These are phyloP conservation scores for Acromyrmex charruanus DNA, from an alignment of 1,140 invertebrate genomes.

Conservation along the genomic window DNA sequence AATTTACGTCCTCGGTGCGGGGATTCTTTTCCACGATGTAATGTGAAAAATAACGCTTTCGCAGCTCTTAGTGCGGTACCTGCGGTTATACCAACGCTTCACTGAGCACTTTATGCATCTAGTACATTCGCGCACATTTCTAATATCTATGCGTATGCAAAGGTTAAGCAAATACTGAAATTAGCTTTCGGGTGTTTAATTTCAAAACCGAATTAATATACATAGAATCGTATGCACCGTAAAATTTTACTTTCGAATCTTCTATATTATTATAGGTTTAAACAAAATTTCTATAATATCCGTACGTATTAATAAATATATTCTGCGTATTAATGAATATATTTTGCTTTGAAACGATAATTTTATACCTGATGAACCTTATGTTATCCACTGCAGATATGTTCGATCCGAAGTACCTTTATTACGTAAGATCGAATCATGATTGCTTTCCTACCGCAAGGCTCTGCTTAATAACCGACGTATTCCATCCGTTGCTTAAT, in stretches of 20 bases:
- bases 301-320: background rate
- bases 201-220: conserved; percentile 41
- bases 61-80: conserved; percentile 26
- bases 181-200: conserved; percentile 17
- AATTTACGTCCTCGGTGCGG: conserved; percentile 19
- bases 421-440: conserved; percentile 50
- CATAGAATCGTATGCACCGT: background rate
- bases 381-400: background rate
- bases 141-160: conserved; percentile 24
- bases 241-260: background rate
- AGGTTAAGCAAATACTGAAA: conserved; percentile 44
- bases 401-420: conserved; percentile 13
- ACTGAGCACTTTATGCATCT: conserved; percentile 17
- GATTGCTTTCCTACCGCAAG: conserved; percentile 67
- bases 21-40: conserved; percentile 28
- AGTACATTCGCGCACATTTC: background rate
- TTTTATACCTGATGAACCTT: background rate
- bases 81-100: conserved; percentile 19
- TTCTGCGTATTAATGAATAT: background rate
- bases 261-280: background rate
- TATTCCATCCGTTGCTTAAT: conserved; percentile 70
- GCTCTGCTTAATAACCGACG: conserved; percentile 69
- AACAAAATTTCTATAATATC: background rate
- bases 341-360: background rate
- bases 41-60: conserved; percentile 50